Evolutionary conservation across 2,797 vertebrate species (phyloP).

Genomic region (Anolis apletophallus): DNA sequence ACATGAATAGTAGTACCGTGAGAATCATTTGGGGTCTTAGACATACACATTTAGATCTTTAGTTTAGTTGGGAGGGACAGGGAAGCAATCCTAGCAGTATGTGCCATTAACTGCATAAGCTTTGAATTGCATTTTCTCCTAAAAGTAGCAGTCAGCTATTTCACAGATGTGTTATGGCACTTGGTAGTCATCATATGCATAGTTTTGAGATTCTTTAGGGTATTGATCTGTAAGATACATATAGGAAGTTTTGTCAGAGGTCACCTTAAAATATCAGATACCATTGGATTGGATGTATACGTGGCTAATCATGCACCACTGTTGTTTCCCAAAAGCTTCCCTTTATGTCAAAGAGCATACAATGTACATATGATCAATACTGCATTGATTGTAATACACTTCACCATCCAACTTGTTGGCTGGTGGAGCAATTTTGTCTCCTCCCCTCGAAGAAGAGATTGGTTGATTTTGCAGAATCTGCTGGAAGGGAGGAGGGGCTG

Average conservation of each 20-base stretch:
- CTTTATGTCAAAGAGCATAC: background rate
- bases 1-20: background rate
- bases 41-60: conserved; percentile 4
- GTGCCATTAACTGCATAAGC: background rate
- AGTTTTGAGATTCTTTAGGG: background rate
- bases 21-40: conserved; percentile 2
- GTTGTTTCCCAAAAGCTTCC: conserved; percentile 3
- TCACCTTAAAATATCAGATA: background rate
- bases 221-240: background rate
- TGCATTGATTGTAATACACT: no score
- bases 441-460: no score
- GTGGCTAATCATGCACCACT: background rate
- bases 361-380: background rate
- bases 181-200: background rate
- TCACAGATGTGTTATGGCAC: background rate
- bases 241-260: background rate
- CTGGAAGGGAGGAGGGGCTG: no score
- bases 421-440: no score
- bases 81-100: background rate
- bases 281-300: background rate
- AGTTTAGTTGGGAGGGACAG: background rate
- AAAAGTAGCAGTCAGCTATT: background rate
- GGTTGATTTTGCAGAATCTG: no score
- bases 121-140: background rate
- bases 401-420: no score